Evolutionary conservation across 2,797 vertebrate genomes (phyloP).

Genomic region (Hafferia zeledoni): DNA sequence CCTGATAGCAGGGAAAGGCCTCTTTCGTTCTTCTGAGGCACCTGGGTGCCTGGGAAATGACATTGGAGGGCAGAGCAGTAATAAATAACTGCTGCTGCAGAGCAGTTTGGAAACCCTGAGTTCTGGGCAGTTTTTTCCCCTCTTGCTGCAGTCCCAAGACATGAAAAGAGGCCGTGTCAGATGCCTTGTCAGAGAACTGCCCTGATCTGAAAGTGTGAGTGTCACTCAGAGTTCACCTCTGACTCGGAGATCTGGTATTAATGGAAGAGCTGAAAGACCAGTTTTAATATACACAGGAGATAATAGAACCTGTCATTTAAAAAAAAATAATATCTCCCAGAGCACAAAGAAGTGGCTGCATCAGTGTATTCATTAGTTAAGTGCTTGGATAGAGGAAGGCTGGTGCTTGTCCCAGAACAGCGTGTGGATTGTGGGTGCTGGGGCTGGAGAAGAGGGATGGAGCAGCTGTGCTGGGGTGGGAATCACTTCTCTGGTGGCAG

Average conservation of each 20-base stretch:
- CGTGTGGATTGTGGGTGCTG: rapidly evolving
- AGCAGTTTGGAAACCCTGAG: not conserved
- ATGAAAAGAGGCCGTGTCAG: not conserved
- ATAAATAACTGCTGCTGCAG: conserved; percentile 23
- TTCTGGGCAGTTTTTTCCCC: not conserved
- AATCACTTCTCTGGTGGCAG: too few relatives aligned
- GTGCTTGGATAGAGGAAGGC: not conserved
- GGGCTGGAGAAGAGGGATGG: not conserved
- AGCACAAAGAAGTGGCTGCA: not conserved
- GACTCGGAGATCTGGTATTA: not conserved
- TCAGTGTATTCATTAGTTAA: not conserved
- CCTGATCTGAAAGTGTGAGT: not conserved
- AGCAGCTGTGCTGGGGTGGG: not conserved
- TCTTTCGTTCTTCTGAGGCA: not conserved
- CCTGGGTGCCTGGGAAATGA: not conserved
- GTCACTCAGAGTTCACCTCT: not conserved
- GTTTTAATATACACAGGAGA: not conserved
- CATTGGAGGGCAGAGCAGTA: not conserved
- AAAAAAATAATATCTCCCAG: not conserved
- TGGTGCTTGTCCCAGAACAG: not conserved
- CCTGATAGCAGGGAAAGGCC: not conserved
- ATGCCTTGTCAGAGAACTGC: not conserved
- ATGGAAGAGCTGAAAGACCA: conserved; percentile 11
- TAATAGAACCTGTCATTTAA: conserved; percentile 2
- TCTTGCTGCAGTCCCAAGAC: not conserved